A percentile compares a stretch with the other conserved stretches of the same genome.
These are phyloP conservation scores for Hyppa rectilinea DNA, from an alignment of 2,888 invertebrate genomes.

Conservation along the genomic window DNA sequence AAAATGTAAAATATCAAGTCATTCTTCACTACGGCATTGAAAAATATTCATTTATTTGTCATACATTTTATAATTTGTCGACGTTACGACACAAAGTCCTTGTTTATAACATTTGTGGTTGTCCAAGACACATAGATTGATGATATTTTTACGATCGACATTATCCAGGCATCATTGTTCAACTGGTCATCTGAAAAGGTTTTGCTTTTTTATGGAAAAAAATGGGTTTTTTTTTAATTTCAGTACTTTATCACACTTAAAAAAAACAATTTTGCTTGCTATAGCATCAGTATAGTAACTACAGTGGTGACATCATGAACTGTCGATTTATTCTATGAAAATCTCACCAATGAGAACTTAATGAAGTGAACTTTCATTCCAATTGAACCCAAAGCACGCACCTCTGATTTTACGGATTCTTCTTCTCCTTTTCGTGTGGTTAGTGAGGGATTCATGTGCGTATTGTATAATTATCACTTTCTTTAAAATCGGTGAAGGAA, in stretches of 20 bases:
- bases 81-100: neutral
- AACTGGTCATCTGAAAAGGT: neutral
- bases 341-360: neutral
- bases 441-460: too few relatives aligned
- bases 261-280: too few relatives aligned
- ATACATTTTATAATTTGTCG: neutral
- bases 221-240: neutral
- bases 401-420: too few relatives aligned
- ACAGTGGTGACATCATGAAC: neutral
- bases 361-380: too few relatives aligned
- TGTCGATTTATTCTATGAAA: neutral
- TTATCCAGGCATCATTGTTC: neutral
- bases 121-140: constrained; percentile 20
- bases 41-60: constrained; percentile 47
- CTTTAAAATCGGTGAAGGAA: too few relatives aligned
- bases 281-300: neutral
- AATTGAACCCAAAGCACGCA: too few relatives aligned
- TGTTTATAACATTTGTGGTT: constrained; percentile 39
- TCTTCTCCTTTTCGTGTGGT: too few relatives aligned
- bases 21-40: constrained; percentile 3
- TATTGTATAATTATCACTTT: too few relatives aligned
- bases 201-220: neutral
- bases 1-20: neutral
- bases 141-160: neutral
- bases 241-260: neutral